These are phyloP conservation scores for Nibea coibor DNA, from an alignment of 2,113 vertebrate genomes.

Conservation along the genomic window DNA sequence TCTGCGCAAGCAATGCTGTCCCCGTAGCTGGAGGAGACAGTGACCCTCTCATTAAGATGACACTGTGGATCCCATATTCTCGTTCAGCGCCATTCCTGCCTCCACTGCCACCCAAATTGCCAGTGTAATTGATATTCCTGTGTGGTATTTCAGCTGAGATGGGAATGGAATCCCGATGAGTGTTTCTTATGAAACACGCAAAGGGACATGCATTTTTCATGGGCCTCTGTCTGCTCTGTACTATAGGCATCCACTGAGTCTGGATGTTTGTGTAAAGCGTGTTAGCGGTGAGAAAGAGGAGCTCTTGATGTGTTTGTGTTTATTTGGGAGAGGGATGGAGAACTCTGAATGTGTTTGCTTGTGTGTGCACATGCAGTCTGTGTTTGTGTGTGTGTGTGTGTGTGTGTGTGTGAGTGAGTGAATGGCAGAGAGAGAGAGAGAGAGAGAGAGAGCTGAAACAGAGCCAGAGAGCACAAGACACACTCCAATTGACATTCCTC, in stretches of 20 bases:
- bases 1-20: slow-evolving; percentile 15
- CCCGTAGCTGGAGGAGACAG: slow-evolving; percentile 30
- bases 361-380: slow-evolving; percentile 35
- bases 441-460: slow-evolving; percentile 33
- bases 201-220: slow-evolving; percentile 83
- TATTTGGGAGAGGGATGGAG: slow-evolving; percentile 55
- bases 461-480: slow-evolving; percentile 48
- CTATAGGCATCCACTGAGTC: slow-evolving; percentile 50
- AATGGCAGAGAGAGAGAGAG: slow-evolving; percentile 6
- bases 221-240: slow-evolving; percentile 68
- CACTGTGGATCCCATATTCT: slow-evolving; percentile 48
- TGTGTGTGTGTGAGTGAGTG: slow-evolving; percentile 4
- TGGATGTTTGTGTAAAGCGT: slow-evolving; percentile 55
- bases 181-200: slow-evolving; percentile 77
- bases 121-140: slow-evolving; percentile 77
- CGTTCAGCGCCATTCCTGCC: slow-evolving; percentile 42
- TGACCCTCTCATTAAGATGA: slow-evolving; percentile 69
- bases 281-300: slow-evolving; percentile 54
- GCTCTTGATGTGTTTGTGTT: slow-evolving; percentile 64
- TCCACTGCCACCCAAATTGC: slow-evolving; percentile 70
- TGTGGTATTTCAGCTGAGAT: slow-evolving; percentile 71
- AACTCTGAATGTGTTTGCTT: slow-evolving; percentile 47
- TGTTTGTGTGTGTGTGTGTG: slow-evolving; percentile 8
- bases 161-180: slow-evolving; percentile 78
- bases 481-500: slow-evolving; percentile 78